Conservation (phyloP, 2,888 invertebrate genomes). For the Tridacna crocea region DNA sequence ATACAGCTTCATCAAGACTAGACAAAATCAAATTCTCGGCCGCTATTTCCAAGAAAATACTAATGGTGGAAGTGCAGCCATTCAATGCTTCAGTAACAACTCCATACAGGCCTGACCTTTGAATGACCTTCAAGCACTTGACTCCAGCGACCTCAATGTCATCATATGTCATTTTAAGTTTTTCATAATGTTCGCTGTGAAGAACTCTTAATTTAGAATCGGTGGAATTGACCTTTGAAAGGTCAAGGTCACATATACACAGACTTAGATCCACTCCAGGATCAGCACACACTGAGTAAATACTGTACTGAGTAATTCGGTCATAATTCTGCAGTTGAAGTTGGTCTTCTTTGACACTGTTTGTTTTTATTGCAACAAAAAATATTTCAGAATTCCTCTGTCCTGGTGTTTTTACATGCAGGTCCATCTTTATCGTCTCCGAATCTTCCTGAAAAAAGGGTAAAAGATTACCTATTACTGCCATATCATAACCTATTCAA, state of each 20-base stretch:
- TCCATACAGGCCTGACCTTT: conserved; percentile 46
- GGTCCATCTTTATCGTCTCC: conserved; percentile 64
- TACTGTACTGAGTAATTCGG: conserved; percentile 71
- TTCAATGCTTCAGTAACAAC: conserved; percentile 58
- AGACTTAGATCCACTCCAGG: conserved; percentile 64
- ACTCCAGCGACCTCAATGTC: conserved; percentile 8
- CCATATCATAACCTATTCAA: no score
- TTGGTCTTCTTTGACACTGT: not conserved
- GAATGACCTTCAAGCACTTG: conserved; percentile 56
- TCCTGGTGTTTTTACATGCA: conserved; percentile 50
- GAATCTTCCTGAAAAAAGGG: conserved; percentile 49
- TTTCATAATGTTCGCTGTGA: not conserved
- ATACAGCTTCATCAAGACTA: not conserved
- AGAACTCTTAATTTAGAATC: not conserved
- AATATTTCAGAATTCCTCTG: conserved; percentile 57
- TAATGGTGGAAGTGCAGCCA: conserved; percentile 45
- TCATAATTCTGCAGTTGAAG: conserved; percentile 61
- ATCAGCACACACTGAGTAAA: conserved; percentile 70
- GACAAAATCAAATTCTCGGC: conserved; percentile 47
- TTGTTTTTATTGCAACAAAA: conserved; percentile 56
- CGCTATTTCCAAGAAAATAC: conserved; percentile 22
- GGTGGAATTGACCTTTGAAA: not conserved
- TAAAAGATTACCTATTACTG: not conserved
- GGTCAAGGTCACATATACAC: conserved; percentile 68
- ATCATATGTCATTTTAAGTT: conserved; percentile 1